Conservation (phyloP, 2,113 vertebrate species). For the Macquaria ambigua region DNA sequence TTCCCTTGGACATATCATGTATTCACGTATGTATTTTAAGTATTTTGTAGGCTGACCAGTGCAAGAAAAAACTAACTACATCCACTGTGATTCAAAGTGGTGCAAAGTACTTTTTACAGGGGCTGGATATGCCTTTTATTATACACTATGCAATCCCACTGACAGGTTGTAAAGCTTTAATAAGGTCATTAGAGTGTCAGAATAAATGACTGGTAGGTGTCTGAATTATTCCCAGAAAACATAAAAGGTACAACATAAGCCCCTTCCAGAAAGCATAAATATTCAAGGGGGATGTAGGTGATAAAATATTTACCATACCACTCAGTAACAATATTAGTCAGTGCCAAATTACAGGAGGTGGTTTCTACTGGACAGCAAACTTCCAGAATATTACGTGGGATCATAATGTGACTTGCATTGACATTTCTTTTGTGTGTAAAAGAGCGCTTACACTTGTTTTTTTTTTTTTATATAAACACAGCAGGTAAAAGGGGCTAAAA, state of each 20-base stretch:
- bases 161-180: conserved; percentile 6
- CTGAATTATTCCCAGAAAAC: background rate
- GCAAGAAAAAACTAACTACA: background rate
- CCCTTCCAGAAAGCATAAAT: background rate
- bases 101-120: background rate
- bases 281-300: background rate
- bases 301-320: background rate
- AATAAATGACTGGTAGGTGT: conserved; percentile 3
- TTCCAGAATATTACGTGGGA: background rate
- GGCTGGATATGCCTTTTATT: background rate
- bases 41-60: background rate
- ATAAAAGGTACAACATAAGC: background rate
- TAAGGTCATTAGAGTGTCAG: background rate
- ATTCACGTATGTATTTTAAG: background rate
- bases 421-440: background rate
- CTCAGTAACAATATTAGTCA: background rate
- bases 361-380: background rate
- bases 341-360: background rate
- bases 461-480: no score
- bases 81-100: background rate
- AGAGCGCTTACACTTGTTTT: background rate
- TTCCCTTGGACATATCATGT: background rate
- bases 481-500: background rate
- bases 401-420: background rate
- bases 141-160: background rate